A percentile compares a stretch with the other conserved stretches of the same genome.
Evolutionary conservation across 1,140 invertebrate species (phyloP).

Genomic region (Megalopta genalis): DNA sequence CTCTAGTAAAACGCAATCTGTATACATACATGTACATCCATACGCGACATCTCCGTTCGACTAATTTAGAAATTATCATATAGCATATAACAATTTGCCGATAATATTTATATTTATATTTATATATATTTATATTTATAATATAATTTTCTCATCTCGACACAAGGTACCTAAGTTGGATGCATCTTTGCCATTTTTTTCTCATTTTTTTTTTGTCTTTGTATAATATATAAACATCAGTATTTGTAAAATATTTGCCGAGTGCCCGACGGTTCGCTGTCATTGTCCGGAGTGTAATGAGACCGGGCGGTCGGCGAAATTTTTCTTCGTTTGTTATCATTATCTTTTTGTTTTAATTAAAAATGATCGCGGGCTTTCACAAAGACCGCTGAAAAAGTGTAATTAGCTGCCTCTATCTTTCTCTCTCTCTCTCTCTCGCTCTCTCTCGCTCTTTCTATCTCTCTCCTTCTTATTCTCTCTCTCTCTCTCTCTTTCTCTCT

Average conservation of each 20-base stretch:
- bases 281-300: constrained; percentile 10
- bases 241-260: constrained; percentile 63
- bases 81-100: constrained; percentile 69
- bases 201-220: constrained; percentile 14
- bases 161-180: constrained; percentile 70
- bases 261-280: constrained; percentile 3
- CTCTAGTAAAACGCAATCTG: constrained; percentile 71
- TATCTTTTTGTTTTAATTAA: constrained; percentile 46
- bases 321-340: constrained; percentile 11
- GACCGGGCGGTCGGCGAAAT: constrained; percentile 38
- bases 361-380: constrained; percentile 55
- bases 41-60: constrained; percentile 57
- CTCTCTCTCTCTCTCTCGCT: constrained; percentile 14
- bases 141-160: constrained; percentile 55
- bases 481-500: constrained; percentile 11
- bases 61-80: constrained; percentile 70
- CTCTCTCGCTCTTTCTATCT: background rate
- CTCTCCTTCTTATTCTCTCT: constrained; percentile 42
- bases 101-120: constrained; percentile 60
- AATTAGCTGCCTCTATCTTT: constrained; percentile 65
- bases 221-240: constrained; percentile 63
- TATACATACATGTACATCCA: constrained; percentile 72
- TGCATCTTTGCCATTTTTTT: constrained; percentile 7
- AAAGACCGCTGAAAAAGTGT: constrained; percentile 58
- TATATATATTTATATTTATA: constrained; percentile 64